Conservation (phyloP, 35 echinoderm and acorn worm genomes). For the Holothuria glaberrima region DNA sequence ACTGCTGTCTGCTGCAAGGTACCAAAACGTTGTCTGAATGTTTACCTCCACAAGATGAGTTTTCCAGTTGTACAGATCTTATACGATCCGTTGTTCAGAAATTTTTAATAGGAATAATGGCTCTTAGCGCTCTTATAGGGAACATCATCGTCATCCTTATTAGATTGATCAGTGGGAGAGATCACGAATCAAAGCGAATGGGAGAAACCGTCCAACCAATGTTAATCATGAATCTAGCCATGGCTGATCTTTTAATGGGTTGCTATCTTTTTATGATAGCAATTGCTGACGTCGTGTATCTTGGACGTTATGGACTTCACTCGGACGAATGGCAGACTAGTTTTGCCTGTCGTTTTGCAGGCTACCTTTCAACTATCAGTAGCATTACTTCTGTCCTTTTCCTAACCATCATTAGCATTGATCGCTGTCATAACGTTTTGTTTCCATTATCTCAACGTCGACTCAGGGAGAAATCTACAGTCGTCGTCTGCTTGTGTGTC, state of each 20-base stretch:
- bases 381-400: conserved; percentile 76
- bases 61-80: conserved; percentile 90
- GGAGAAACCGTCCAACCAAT: conserved; percentile 32
- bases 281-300: conserved; percentile 18
- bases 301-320: conserved; percentile 18
- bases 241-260: conserved; percentile 53
- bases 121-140: conserved; percentile 82
- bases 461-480: conserved; percentile 40
- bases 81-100: conserved; percentile 62
- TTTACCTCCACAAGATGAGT: conserved; percentile 73
- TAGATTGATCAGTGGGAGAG: conserved; percentile 1
- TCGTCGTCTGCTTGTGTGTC: not conserved
- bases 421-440: conserved; percentile 48
- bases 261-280: conserved; percentile 51
- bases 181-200: not conserved
- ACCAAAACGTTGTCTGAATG: conserved; percentile 57
- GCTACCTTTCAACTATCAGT: conserved; percentile 70
- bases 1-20: conserved; percentile 80
- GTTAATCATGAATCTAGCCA: conserved; percentile 48
- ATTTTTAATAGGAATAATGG: conserved; percentile 79
- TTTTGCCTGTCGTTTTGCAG: conserved; percentile 54
- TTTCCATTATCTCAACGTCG: conserved; percentile 57
- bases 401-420: conserved; percentile 72
- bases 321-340: conserved; percentile 52
- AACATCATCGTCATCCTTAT: conserved; percentile 83